Percentiles rank a stretch among this genome's conserved stretches.
phyloP scores from a whole-genome alignment of 2,797 vertebrate genomes.

The Macrochelys suwanniensis region DNA sequence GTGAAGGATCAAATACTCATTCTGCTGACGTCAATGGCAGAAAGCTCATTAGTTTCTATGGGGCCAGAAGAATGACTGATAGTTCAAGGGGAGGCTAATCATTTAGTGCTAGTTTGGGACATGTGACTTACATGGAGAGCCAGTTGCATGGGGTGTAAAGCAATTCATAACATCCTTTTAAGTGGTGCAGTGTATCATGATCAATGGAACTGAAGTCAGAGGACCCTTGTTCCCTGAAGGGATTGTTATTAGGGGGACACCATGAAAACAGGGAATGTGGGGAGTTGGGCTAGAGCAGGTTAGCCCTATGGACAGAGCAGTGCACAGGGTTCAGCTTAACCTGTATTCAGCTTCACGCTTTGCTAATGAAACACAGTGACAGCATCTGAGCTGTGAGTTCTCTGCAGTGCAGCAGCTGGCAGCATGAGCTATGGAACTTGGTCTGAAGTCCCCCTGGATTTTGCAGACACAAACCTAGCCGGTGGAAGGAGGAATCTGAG shows the following conservation, averaged over 20 bases:
- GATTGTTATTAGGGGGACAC: not conserved
- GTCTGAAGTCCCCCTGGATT: not conserved
- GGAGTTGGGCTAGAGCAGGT: not conserved
- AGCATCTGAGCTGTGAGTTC: too few species aligned
- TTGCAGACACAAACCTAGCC: not conserved
- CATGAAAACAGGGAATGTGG: not conserved
- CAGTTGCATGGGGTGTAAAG: conserved; percentile 44
- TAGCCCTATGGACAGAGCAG: not conserved
- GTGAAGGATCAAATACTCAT: not conserved
- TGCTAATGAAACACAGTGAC: not conserved
- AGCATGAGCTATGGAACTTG: not conserved
- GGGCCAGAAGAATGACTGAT: not conserved
- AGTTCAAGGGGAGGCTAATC: conserved; percentile 44
- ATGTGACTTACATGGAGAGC: not conserved
- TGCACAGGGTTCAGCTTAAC: not conserved
- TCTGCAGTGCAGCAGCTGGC: too few species aligned
- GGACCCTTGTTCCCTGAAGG: not conserved
- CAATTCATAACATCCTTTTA: conserved; percentile 46
- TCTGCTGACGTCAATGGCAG: not conserved
- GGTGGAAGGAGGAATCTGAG: not conserved
- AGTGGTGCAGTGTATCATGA: not conserved
- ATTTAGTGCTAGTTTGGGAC: conserved; percentile 20
- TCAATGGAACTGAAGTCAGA: not conserved
- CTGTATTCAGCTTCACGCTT: not conserved
- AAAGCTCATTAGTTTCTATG: conserved; percentile 23